phyloP scores from a whole-genome alignment of 2,797 vertebrate species.

The Simalia tracyae region DNA sequence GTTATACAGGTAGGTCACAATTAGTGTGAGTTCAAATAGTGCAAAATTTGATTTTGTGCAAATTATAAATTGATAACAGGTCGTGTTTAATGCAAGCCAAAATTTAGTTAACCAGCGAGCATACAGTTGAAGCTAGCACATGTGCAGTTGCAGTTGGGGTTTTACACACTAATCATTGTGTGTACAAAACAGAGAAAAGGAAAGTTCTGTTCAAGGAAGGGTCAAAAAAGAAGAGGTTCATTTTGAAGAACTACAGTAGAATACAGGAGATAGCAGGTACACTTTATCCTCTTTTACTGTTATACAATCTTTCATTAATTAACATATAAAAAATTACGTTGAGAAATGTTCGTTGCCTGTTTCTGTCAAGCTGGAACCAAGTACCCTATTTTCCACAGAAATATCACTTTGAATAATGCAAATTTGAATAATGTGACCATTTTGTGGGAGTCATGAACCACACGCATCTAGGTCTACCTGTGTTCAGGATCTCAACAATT shows the following conservation, averaged over 20 bases:
- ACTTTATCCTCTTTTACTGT: background rate
- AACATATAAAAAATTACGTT: background rate
- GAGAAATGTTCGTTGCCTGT: background rate
- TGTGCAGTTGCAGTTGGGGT: background rate
- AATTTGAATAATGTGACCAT: background rate
- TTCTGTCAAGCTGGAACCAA: background rate
- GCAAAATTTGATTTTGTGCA: background rate
- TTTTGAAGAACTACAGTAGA: background rate
- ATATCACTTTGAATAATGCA: background rate
- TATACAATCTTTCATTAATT: background rate
- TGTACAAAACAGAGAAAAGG: background rate
- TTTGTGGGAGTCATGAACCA: background rate
- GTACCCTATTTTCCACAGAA: background rate
- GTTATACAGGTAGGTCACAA: background rate
- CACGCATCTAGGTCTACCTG: background rate
- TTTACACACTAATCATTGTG: background rate
- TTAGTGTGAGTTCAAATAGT: background rate
- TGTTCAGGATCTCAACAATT: background rate
- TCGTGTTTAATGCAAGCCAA: background rate
- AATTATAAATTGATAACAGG: background rate
- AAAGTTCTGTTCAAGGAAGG: background rate
- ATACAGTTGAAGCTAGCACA: background rate
- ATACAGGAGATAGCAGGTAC: background rate
- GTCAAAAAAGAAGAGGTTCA: background rate
- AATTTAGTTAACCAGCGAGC: background rate